Conservation (phyloP, 2,797 vertebrate genomes). For the Anas bernieri region DNA sequence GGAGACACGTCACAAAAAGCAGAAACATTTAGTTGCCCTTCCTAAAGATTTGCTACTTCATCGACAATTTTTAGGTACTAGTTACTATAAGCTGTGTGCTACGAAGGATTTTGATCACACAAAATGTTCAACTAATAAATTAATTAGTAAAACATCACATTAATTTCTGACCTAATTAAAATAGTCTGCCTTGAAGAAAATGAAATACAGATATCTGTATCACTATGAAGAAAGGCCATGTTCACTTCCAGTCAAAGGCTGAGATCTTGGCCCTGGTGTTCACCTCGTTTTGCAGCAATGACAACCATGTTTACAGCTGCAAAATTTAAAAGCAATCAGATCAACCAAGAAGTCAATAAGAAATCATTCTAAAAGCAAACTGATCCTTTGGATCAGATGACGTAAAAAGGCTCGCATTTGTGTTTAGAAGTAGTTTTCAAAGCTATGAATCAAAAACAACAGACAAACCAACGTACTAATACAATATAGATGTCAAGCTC, state of each 20-base stretch:
- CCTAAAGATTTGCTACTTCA: background rate
- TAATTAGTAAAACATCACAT: background rate
- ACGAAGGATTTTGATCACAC: background rate
- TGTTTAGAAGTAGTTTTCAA: background rate
- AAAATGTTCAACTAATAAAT: background rate
- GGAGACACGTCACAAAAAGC: background rate
- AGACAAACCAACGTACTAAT: background rate
- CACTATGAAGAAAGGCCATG: background rate
- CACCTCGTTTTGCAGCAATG: background rate
- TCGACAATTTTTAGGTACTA: background rate
- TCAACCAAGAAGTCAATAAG: background rate
- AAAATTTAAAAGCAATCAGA: background rate
- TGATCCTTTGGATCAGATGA: background rate
- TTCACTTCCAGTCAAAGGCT: background rate
- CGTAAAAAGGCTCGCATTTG: background rate
- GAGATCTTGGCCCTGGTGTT: background rate
- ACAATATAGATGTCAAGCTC: conserved; percentile 10
- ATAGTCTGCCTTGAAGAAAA: background rate
- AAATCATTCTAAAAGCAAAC: background rate
- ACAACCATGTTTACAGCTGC: background rate
- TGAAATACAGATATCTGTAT: background rate
- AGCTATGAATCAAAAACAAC: background rate
- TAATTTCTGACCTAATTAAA: background rate
- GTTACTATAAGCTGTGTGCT: background rate
- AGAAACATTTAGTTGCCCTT: background rate